Percentiles rank a stretch among this genome's conserved stretches.
Evolutionary conservation across 2,113 vertebrate genomes (phyloP).

Genomic region (Vulpes vulpes): DNA sequence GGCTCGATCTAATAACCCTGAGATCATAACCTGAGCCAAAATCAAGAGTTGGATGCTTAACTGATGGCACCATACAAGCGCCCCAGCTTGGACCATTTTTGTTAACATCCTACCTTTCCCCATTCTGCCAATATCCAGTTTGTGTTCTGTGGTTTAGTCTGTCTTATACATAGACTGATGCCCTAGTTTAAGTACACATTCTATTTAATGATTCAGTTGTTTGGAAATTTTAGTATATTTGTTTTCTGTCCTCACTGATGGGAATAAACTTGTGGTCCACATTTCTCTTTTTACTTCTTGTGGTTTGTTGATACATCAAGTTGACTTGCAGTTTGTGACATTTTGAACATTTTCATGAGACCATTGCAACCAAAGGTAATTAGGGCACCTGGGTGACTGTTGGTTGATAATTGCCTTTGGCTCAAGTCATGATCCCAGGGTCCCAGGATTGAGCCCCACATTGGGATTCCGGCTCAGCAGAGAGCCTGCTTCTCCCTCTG

Average conservation of each 20-base stretch:
- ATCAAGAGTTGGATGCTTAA: background rate
- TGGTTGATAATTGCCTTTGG: too few relatives aligned
- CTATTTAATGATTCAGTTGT: slow-evolving; percentile 42
- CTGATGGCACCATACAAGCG: background rate
- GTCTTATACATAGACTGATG: background rate
- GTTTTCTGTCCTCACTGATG: slow-evolving; percentile 33
- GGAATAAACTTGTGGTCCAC: background rate
- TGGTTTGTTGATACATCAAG: background rate
- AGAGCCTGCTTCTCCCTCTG: too few relatives aligned
- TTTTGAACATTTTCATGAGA: background rate
- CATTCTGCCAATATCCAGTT: fast-evolving
- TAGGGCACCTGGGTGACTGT: too few relatives aligned
- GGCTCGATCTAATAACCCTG: background rate
- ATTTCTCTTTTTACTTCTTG: background rate
- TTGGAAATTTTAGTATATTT: slow-evolving; percentile 50
- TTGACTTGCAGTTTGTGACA: background rate
- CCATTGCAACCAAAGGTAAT: background rate
- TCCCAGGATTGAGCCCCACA: too few relatives aligned
- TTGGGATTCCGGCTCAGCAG: too few relatives aligned
- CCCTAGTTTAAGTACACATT: background rate
- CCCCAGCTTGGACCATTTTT: background rate
- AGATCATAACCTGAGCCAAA: background rate
- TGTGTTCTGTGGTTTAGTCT: background rate
- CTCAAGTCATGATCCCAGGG: too few relatives aligned
- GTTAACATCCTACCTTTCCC: background rate